A percentile compares a stretch with the other conserved stretches of the same genome.
Conservation (phyloP, 1,140 invertebrate species). For the Euwallacea fornicatus region DNA sequence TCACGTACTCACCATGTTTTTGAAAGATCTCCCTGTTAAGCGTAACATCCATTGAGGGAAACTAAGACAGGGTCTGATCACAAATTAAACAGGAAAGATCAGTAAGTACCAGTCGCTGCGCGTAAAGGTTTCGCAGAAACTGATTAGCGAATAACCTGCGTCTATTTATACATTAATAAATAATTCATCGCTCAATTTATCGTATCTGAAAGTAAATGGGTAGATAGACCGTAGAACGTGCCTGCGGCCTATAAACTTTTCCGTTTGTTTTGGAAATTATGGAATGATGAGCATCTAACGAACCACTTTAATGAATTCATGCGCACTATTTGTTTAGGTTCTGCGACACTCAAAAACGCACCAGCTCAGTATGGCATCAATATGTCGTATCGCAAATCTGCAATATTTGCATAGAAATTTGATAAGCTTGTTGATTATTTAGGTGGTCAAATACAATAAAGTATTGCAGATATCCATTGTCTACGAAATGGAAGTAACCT, state of each 20-base stretch:
- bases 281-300: too few species aligned
- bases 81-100: not conserved
- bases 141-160: constrained; percentile 13
- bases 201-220: constrained; percentile 23
- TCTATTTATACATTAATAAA: not conserved
- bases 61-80: not conserved
- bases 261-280: constrained; percentile 7
- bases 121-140: not conserved
- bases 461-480: too few species aligned
- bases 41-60: not conserved
- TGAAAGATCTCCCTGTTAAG: not conserved
- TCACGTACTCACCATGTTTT: not conserved
- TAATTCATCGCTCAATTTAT: constrained; percentile 7
- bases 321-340: too few species aligned
- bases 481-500: too few species aligned
- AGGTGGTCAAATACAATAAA: too few species aligned
- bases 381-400: too few species aligned
- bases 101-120: not conserved
- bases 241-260: constrained; percentile 14
- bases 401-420: too few species aligned
- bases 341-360: too few species aligned
- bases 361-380: too few species aligned
- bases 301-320: too few species aligned
- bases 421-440: too few species aligned
- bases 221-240: constrained; percentile 15